Conservation (phyloP, 2,888 invertebrate genomes). For the Frankliniella fusca region DNA sequence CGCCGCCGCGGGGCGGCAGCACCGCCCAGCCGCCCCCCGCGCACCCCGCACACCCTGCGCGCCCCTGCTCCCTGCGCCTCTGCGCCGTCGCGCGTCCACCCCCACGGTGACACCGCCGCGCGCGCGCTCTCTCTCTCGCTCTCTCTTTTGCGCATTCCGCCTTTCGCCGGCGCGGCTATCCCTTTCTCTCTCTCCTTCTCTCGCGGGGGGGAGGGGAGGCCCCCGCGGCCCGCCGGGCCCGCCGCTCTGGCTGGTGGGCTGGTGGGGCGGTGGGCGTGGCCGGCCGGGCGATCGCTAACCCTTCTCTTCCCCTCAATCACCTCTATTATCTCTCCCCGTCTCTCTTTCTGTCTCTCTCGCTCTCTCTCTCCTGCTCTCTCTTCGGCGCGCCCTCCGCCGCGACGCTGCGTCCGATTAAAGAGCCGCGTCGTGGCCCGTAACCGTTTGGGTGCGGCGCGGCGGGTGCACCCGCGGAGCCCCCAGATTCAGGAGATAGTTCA, state of each 20-base stretch:
- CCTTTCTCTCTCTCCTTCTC: too few relatives aligned
- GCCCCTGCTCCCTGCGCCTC: too few relatives aligned
- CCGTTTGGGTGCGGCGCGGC: not conserved
- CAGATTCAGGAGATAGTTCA: not conserved
- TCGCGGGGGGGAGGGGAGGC: too few relatives aligned
- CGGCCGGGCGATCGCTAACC: not conserved
- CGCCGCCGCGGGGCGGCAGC: not conserved
- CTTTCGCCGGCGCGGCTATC: too few relatives aligned
- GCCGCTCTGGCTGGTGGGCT: not conserved
- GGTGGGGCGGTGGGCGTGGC: conserved; percentile 8
- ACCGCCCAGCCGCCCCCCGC: not conserved
- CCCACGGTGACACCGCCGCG: not conserved
- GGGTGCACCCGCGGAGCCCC: too few relatives aligned
- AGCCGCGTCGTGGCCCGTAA: not conserved
- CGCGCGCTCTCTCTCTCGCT: not conserved
- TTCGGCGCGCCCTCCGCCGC: not conserved
- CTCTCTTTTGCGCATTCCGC: too few relatives aligned
- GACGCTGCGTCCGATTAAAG: not conserved
- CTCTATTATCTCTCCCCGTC: not conserved
- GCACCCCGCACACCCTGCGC: not conserved
- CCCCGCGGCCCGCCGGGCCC: too few relatives aligned
- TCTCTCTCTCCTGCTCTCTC: not conserved
- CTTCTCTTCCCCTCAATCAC: conserved; percentile 22
- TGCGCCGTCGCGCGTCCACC: not conserved
- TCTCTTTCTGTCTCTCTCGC: not conserved